These are phyloP conservation scores for Ptychadena robeensis DNA, from an alignment of 2,797 vertebrate genomes.

Conservation along the genomic window DNA sequence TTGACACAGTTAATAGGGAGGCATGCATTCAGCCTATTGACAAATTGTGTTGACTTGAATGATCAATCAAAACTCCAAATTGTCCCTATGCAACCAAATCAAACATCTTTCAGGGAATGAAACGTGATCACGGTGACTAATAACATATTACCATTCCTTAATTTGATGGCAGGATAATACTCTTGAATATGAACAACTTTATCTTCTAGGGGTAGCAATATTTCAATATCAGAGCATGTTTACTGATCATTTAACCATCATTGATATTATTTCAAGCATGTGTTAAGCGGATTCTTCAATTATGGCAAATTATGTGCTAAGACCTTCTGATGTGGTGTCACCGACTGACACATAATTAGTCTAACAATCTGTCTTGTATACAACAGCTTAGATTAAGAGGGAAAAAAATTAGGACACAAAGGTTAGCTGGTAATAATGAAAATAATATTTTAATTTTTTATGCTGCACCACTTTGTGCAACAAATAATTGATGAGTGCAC, in stretches of 20 bases:
- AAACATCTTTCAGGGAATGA: neutral
- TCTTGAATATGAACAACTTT: no score
- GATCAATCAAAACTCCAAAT: conserved; percentile 26
- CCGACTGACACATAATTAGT: conserved; percentile 33
- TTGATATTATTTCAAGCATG: conserved; percentile 10
- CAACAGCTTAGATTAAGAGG: neutral
- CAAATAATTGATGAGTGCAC: conserved; percentile 22
- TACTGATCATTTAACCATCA: conserved; percentile 3
- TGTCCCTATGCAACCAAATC: conserved; percentile 23
- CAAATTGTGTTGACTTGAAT: neutral
- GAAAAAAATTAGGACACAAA: conserved; percentile 6
- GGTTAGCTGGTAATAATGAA: conserved; percentile 15
- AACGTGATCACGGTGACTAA: neutral
- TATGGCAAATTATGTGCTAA: conserved; percentile 15
- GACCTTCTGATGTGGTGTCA: conserved; percentile 15
- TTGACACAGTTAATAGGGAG: conserved; percentile 3
- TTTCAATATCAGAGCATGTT: neutral
- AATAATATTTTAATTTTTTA: conserved; percentile 21
- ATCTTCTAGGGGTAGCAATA: neutral
- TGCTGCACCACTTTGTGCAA: conserved; percentile 3
- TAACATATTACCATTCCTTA: neutral
- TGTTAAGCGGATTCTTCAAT: conserved; percentile 23
- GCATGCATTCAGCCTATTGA: conserved; percentile 9
- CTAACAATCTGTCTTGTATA: conserved; percentile 6
- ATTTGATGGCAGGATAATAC: neutral